phyloP scores from a whole-genome alignment of 92 coral and sea anemone genomes.

The Scolanthus callimorphus region DNA sequence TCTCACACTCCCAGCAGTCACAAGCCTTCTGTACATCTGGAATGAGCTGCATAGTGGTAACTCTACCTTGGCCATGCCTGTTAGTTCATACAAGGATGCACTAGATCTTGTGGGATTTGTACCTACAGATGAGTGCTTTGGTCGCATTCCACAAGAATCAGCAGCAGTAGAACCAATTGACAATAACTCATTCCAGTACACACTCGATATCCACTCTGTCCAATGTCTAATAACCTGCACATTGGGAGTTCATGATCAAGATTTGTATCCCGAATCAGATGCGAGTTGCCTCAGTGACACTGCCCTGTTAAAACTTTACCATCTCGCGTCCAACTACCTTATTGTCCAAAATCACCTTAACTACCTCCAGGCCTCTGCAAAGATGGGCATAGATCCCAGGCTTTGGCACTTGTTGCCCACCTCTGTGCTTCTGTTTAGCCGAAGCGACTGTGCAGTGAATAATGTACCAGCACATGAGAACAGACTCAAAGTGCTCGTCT shows the following conservation, averaged over 20 bases:
- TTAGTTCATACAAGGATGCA: constrained; percentile 48
- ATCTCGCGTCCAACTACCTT: constrained; percentile 32
- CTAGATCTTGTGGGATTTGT: constrained; percentile 37
- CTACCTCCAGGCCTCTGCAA: constrained; percentile 15
- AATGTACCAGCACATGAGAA: constrained; percentile 24
- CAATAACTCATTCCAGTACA: constrained; percentile 18
- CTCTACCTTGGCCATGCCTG: constrained; percentile 34
- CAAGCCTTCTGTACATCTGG: constrained; percentile 58
- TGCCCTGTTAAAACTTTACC: constrained; percentile 28
- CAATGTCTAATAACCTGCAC: constrained; percentile 34
- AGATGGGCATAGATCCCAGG: constrained; percentile 33
- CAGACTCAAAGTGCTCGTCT: constrained; percentile 32
- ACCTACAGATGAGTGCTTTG: constrained; percentile 58
- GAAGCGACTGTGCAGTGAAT: constrained; percentile 36
- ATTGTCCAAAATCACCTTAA: constrained; percentile 28
- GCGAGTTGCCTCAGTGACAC: constrained; percentile 11
- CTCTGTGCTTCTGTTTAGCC: constrained; percentile 49
- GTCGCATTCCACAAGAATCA: constrained; percentile 2
- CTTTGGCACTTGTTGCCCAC: constrained; percentile 52
- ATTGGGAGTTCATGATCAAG: constrained; percentile 12
- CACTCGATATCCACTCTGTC: constrained; percentile 43
- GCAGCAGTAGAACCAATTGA: constrained; percentile 7
- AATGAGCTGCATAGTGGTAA: constrained; percentile 45
- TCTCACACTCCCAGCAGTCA: constrained; percentile 50
- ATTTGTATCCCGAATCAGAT: neutral